These are phyloP conservation scores for Eremobia ochroleuca DNA, from an alignment of 2,888 invertebrate species.

Conservation along the genomic window DNA sequence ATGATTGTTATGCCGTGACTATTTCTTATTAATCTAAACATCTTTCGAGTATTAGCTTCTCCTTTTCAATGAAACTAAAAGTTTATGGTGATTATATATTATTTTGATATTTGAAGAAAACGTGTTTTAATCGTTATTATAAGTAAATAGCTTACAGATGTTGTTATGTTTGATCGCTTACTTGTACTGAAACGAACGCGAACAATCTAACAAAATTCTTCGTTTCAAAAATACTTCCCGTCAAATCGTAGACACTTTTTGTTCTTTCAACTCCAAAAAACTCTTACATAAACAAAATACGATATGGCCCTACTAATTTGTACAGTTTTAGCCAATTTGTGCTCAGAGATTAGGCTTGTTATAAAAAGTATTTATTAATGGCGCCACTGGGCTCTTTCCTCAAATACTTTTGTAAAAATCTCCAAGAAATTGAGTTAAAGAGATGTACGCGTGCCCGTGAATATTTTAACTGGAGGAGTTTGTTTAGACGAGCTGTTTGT, in stretches of 20 bases:
- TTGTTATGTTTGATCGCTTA: background rate
- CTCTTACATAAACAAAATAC: slow-evolving; percentile 39
- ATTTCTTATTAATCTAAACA: background rate
- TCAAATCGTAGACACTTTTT: slow-evolving; percentile 13
- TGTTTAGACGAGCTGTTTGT: slow-evolving; percentile 31
- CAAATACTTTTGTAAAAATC: slow-evolving; percentile 54
- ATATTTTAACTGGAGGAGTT: slow-evolving; percentile 45
- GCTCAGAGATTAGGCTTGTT: slow-evolving; percentile 63
- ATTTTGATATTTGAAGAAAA: background rate
- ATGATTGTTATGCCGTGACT: background rate
- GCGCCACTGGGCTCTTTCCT: slow-evolving; percentile 29
- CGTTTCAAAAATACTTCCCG: slow-evolving; percentile 18
- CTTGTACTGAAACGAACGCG: background rate
- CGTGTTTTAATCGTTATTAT: too few relatives aligned
- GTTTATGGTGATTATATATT: too few relatives aligned
- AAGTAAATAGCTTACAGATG: background rate
- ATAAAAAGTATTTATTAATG: slow-evolving; percentile 65
- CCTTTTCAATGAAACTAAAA: background rate
- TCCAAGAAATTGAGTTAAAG: slow-evolving; percentile 54
- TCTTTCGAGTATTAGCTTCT: background rate
- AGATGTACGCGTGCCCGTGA: slow-evolving; percentile 56
- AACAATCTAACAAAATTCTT: slow-evolving; percentile 14
- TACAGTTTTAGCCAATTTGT: slow-evolving; percentile 63
- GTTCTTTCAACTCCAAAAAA: slow-evolving; percentile 37
- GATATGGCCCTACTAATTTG: slow-evolving; percentile 49